Conservation (phyloP, 2,888 invertebrate species). For the Acanthacorydalis orientalis region DNA sequence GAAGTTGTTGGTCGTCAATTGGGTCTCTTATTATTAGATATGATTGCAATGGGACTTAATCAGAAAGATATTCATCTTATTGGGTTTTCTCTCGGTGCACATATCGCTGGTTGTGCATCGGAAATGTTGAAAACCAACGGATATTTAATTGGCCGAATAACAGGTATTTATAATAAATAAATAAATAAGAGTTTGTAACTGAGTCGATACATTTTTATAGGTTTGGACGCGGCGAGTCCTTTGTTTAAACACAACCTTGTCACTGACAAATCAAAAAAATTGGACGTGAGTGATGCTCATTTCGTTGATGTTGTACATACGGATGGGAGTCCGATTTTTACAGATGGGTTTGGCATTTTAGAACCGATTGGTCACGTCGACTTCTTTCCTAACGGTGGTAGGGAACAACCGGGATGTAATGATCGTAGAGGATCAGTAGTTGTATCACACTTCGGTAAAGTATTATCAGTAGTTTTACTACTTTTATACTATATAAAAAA, state of each 20-base stretch:
- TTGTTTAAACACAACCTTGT: constrained; percentile 43
- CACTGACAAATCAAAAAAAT: constrained; percentile 32
- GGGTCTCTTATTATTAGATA: constrained; percentile 31
- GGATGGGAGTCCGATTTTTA: constrained; percentile 37
- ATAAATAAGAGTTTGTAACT: background rate
- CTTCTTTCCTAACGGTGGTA: constrained; percentile 42
- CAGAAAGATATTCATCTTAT: constrained; percentile 32
- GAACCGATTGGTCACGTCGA: constrained; percentile 41
- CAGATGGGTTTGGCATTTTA: constrained; percentile 41
- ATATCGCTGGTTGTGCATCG: constrained; percentile 40
- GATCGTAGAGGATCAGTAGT: constrained; percentile 38
- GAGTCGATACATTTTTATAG: constrained; percentile 25
- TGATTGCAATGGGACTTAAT: constrained; percentile 27
- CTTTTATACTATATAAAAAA: too few relatives aligned
- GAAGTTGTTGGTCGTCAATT: constrained; percentile 40
- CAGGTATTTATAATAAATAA: constrained; percentile 21
- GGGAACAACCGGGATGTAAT: constrained; percentile 39
- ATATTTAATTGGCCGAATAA: constrained; percentile 35
- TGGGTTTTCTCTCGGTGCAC: constrained; percentile 43
- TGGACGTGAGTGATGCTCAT: constrained; percentile 42
- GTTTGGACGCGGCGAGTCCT: constrained; percentile 72
- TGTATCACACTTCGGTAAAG: constrained; percentile 33
- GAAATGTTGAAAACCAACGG: constrained; percentile 30
- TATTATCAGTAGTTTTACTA: too few relatives aligned
- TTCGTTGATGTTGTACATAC: constrained; percentile 54